Base-by-base conservation (phyloP, 2,888 invertebrate species). In the Vesta saturnalis region DNA sequence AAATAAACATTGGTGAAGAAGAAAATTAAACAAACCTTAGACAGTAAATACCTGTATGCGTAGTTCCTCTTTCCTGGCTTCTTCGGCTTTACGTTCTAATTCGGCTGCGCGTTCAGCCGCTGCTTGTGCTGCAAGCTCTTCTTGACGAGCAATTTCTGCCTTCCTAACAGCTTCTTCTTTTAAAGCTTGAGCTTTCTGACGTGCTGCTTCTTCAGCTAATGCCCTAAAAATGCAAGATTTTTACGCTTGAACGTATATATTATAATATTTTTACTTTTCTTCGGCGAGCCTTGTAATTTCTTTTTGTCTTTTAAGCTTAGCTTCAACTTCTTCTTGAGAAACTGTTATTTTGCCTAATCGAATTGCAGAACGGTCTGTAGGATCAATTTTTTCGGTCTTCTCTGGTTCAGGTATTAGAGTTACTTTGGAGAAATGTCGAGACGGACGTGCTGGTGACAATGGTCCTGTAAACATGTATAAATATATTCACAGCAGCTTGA, bases 361-460 rank as follows among this genome's bases (percentile, higher is more conserved):
- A 14, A 64, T 57, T 8, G 89, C 88, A 2, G 89, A 90, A 79
- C 90, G 88, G 60, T 89, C 86, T 56, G 89, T 89, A 77, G 89
- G 81, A 77, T 91, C 89, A 69, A 86, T 79, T 66, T 83, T 78
- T 73, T 82, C 83, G 66, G 82, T 52, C 23, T 62, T 22, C 10
- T 84, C 85, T 14, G 87, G 88, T 77, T 90, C 89, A 73, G 90
- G 89, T 82, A 89, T 84, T 61, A 83, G 82, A 77, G 86, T 83
- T 64, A 87, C 87, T 70, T 85, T 85, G 81, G 89, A 88, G 85
- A 92, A 92, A 83, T 89, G 90, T 81, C 91, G 87, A 80, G 90
- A 88, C 78, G 91, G 89, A 79, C 91, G 89, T 82, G 87, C 86
- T 74, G 91, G 89, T 73, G 90, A 88, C 85, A 91, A 87, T 79